Base-by-base conservation (phyloP, 2,113 vertebrate genomes). In the Rhadina sibilatrix region DNA sequence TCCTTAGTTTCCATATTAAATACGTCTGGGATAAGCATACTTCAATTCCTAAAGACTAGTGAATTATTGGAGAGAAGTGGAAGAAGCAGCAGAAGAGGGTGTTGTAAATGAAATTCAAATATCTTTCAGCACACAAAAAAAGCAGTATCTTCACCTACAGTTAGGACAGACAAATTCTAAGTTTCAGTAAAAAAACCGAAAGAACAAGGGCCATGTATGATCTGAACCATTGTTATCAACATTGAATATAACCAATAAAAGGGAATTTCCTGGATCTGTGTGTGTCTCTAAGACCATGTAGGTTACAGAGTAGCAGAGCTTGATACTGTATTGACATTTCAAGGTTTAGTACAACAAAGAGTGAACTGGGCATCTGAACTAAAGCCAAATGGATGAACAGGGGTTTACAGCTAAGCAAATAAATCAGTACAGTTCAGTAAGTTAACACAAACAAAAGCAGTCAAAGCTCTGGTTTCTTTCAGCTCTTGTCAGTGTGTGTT, bases 341-440 rank as follows among this genome's bases (percentile, higher is more conserved):
- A 79, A 75, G 35, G 27, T 81, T 86, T 82, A 71, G 23, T 52
- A 44, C 18, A 78, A 84, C 37, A 57, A 71, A 68, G 75, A 68
- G 35, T 21, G 40, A 92, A 83, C 46, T 15, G 31, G 76, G 60
- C 82, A 86, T 66, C 42, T 74, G 75, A 93, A 70, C 78, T 25
- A 16, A 44, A 79, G 59, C 74, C 92, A 93, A 72, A 37, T 4
- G 61, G 80, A 89, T 52, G 65, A 93, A 60, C 17, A 76, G 50
- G 76, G 42, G 40, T 76, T 94, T 89, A 38, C 49, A 83, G 65
- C 38, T 80, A 93, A 83, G 49, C 60, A 90, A 95, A 92, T 65
- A 88, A 70, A 90, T 75, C 60, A 76, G 65, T 15, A 28, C 78
- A 91, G 74, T 53, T 88, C 78, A 88, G 75, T 66, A 77, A 91